phyloP scores from a whole-genome alignment of 2,113 vertebrate genomes.

The Toxostoma redivivum region DNA sequence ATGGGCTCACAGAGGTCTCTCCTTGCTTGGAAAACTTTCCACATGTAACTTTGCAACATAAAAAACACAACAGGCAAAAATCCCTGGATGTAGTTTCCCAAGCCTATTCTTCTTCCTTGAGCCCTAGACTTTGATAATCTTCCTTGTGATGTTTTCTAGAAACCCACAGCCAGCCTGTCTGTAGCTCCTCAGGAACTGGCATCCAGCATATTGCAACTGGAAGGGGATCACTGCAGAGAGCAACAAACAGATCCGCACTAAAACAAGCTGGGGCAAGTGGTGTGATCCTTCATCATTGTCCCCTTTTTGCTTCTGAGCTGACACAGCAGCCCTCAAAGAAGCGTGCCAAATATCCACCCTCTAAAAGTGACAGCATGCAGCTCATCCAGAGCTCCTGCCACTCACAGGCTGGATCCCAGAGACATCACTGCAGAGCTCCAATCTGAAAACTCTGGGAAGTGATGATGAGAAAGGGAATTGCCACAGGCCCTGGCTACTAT shows the following conservation, averaged over 20 bases:
- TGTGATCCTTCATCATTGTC: not conserved
- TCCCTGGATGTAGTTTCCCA: not conserved
- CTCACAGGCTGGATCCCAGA: not conserved
- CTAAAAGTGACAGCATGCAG: not conserved
- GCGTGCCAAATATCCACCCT: not conserved
- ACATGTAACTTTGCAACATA: not conserved
- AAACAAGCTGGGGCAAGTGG: not conserved
- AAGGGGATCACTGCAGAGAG: not conserved
- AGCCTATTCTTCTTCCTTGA: not conserved
- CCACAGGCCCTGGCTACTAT: not conserved
- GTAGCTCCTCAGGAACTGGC: not conserved
- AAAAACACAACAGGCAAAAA: fast-evolving
- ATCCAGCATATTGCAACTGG: not conserved
- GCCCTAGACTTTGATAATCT: not conserved
- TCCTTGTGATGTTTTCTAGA: not conserved
- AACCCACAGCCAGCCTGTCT: not conserved
- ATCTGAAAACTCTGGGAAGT: not conserved
- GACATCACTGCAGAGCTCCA: not conserved
- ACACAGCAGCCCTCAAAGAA: not conserved
- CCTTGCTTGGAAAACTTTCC: not conserved
- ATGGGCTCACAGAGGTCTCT: not conserved
- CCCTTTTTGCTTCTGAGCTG: not conserved
- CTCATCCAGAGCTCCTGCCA: not conserved
- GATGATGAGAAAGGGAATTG: not conserved
- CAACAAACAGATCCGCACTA: not conserved